Base-by-base conservation (phyloP, 2,113 vertebrate species). In the Paradisaea rubra region DNA sequence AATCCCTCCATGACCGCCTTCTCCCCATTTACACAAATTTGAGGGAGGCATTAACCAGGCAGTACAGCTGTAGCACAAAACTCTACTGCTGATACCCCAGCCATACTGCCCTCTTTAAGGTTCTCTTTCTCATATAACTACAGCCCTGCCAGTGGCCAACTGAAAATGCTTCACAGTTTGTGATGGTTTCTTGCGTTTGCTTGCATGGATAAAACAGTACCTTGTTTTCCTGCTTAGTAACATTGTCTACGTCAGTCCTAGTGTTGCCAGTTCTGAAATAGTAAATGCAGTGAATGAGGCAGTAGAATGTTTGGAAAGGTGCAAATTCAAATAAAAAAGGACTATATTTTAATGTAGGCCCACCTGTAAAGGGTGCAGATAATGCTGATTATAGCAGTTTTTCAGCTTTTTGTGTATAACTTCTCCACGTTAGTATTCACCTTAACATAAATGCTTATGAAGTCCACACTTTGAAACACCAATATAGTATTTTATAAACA, bases 41-140 rank as follows among this genome's bases (percentile, higher is more conserved):
- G 22, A 71, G 19, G 16, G 6, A 44, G 8, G 11, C 4, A 33
- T 49, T 45, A 42, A 44, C 31, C n/a, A 53, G 9, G 2, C 7
- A 57, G 8, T 33, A 3, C 9, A 57, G 10, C n/a, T 80, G 2
- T 6, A 53, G 9, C 13, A 0, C 39, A 81, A 37, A 2, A 3
- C 23, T 14, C 13, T 27, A 0, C 23, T 50, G 6, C 53, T 49
- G 8, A 0, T 21, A 22, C 13, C 15, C 13, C 13, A 63, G 5
- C 30, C 52, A 13, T 1, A 6, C 8, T 16, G 1, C 19, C n/a
- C 13, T 39, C 4, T 9, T 7, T 4, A 13, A 20, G 6, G 3
- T 25, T 41, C 45, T 31, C 53, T 73, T 69, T 31, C 28, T 18
- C 6, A 0, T 56, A 11, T 63, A 70, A 73, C 37, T 56, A 12